A percentile compares a stretch with the other conserved stretches of the same genome.
Evolutionary conservation across 2,888 invertebrate species (phyloP).

Genomic region (Plagodis dolabraria): DNA sequence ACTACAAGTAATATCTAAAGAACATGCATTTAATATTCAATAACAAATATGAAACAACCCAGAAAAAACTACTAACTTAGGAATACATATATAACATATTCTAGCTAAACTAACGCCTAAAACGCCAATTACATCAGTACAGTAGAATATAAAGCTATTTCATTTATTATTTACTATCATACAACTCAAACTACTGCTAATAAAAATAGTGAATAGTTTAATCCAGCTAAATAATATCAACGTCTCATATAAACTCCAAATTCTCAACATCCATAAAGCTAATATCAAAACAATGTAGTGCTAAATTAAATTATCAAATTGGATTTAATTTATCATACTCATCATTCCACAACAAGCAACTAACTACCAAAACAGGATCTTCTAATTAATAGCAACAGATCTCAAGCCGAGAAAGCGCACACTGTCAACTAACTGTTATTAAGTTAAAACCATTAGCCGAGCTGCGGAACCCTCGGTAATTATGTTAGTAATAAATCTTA

Average conservation of each 20-base stretch:
- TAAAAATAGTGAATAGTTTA: too few species aligned
- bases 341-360: constrained; percentile 24
- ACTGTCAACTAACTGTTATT: constrained; percentile 51
- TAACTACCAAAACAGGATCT: constrained; percentile 29
- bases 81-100: too few species aligned
- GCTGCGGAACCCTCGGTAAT: constrained; percentile 55
- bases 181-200: too few species aligned
- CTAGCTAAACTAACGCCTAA: too few species aligned
- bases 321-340: constrained; percentile 32
- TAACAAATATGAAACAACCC: too few species aligned
- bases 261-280: too few species aligned
- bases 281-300: background rate
- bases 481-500: constrained; percentile 64
- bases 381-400: constrained; percentile 41
- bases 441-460: constrained; percentile 58
- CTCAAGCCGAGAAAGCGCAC: constrained; percentile 45
- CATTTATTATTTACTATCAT: too few species aligned
- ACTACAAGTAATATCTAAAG: too few species aligned
- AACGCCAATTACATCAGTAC: too few species aligned
- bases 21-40: too few species aligned
- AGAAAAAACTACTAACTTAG: too few species aligned
- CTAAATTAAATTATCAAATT: constrained; percentile 16
- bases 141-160: too few species aligned
- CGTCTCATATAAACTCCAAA: background rate
- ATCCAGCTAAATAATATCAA: background rate